Base-by-base conservation (phyloP, 2,797 vertebrate species). In the Lemur catta region DNA sequence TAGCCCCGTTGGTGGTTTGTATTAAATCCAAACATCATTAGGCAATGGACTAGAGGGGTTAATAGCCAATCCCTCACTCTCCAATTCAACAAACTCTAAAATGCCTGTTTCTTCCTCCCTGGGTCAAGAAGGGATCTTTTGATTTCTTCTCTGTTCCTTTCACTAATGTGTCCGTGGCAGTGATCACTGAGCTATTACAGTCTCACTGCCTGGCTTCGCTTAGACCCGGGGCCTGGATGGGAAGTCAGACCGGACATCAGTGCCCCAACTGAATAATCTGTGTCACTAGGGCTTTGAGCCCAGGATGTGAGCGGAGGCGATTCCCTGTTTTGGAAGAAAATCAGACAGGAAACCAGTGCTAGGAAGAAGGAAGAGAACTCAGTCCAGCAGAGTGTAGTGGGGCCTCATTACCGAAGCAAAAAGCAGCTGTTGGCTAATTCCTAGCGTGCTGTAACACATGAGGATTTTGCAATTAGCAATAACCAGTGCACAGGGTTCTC, bases 311-410 rank as follows among this genome's bases (percentile, higher is more conserved):
- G 96, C 17, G 1, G 75, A 96, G 96, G 97, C 97, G 92, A 96
- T 98, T 96, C 96, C 97, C 78, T 95, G 95, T 94, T 95, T 97
- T 97, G 95, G 97, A 97, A 97, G 94, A 92, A 97, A 98, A 97
- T 97, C 97, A 94, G 96, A 91, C 96, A 96, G 96, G 85, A 97
- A 98, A 96, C 96, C 88, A 91, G 90, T 18, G 96, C 94, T 88
- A 97, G 91, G 97, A 97, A 95, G 97, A 97, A 97, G 97, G 97
- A 97, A 96, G 81, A 95, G 91, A 92, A 76, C 91, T 81, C 84
- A 30, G 92, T 96, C 96, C 93, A 97, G 96, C 82, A 72, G 82
- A 94, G 96, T 96, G 91, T 96, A 97, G 96, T 98, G 92, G 91
- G 95, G 96, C 82, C 93, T 97, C 95, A 92, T 97, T 96, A 96